Evolutionary conservation across 2,113 vertebrate species (phyloP).

Genomic region (Passerina amoena): DNA sequence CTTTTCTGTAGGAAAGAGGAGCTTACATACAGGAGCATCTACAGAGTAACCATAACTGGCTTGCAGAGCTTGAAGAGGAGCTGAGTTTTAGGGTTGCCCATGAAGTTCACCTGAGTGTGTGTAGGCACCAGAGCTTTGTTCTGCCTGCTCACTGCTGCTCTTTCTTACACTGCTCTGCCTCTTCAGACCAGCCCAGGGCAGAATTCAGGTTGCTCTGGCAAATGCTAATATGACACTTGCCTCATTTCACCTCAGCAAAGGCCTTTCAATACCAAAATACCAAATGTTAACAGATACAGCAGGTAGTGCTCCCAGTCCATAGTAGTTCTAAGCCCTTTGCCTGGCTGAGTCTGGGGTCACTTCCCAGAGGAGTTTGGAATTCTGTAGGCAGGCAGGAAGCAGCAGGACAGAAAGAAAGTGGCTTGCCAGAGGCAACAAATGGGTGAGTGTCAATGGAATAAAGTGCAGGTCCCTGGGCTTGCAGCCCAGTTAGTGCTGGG

Average conservation of each 20-base stretch:
- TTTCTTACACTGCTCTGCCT: not conserved
- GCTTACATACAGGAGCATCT: rapidly evolving
- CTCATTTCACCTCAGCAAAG: not conserved
- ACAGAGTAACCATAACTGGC: not conserved
- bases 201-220: not conserved
- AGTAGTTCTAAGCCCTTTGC: not conserved
- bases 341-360: not conserved
- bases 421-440: not conserved
- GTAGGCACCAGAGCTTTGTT: not conserved
- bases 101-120: not conserved
- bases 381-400: not conserved
- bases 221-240: not conserved
- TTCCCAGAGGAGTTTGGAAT: not conserved
- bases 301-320: not conserved
- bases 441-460: rapidly evolving
- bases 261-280: not conserved
- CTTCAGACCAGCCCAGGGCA: not conserved
- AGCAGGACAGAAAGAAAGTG: not conserved
- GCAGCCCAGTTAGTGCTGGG: not conserved
- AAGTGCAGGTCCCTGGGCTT: not conserved
- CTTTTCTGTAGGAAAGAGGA: not conserved
- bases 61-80: not conserved
- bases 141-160: not conserved
- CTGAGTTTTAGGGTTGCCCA: not conserved
- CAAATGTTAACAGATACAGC: not conserved